Percentiles rank a stretch among this genome's conserved stretches.
phyloP scores from a whole-genome alignment of 2,797 vertebrate species.

The Xerus rutilus region DNA sequence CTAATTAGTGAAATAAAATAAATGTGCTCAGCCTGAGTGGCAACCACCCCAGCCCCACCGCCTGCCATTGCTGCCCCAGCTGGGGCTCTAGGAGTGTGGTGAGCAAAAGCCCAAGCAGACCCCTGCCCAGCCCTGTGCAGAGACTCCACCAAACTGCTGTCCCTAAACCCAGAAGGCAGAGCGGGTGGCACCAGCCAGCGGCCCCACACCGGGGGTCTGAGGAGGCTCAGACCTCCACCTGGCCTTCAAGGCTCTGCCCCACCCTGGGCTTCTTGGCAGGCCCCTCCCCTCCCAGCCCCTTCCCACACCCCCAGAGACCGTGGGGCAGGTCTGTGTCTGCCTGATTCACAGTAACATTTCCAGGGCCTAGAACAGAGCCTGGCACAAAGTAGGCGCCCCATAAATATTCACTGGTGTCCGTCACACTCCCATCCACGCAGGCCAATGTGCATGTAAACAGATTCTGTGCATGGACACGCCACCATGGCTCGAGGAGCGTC shows the following conservation, averaged over 20 bases:
- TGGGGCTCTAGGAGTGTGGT: not conserved
- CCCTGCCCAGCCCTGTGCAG: not conserved
- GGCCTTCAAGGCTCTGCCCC: not conserved
- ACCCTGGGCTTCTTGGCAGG: too few species aligned
- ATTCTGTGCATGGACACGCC: not conserved
- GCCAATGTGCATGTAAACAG: not conserved
- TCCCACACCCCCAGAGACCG: not conserved
- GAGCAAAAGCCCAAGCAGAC: not conserved
- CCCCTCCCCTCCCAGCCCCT: not conserved
- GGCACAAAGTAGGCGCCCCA: not conserved
- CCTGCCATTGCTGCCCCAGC: not conserved
- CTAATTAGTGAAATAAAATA: conserved; percentile 80
- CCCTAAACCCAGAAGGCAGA: not conserved
- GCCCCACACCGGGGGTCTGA: not conserved
- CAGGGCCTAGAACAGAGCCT: not conserved
- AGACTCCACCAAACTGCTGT: fast-evolving
- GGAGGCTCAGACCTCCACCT: not conserved
- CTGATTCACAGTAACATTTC: not conserved
- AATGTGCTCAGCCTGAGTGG: not conserved
- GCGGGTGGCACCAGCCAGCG: not conserved
- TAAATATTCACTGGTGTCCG: not conserved
- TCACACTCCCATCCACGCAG: not conserved
- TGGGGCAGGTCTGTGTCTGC: not conserved
- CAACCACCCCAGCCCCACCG: not conserved
- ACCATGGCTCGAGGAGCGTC: not conserved